Conservation (phyloP, 2,113 vertebrate species). For the Oryzias woworae region DNA sequence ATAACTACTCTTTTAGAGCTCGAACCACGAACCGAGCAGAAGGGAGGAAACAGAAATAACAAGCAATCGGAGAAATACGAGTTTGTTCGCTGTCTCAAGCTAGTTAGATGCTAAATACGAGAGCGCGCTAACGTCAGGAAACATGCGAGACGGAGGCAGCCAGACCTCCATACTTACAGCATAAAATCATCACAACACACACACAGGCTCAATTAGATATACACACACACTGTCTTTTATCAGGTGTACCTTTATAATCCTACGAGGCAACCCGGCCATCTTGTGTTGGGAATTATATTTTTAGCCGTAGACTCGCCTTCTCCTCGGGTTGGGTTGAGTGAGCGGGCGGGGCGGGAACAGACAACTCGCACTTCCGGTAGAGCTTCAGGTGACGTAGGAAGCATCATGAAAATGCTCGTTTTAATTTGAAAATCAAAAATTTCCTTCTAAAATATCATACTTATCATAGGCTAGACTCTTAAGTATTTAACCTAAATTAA, state of each 20-base stretch:
- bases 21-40: background rate
- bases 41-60: slow-evolving; percentile 45
- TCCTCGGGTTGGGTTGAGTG: slow-evolving; percentile 74
- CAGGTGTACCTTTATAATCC: slow-evolving; percentile 91
- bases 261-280: slow-evolving; percentile 94
- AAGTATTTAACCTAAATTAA: too few species aligned
- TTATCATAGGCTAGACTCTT: too few species aligned
- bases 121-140: slow-evolving; percentile 52
- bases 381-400: slow-evolving; percentile 41
- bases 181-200: background rate
- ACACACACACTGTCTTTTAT: accelerated
- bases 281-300: slow-evolving; percentile 84
- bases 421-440: too few species aligned
- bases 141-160: slow-evolving; percentile 5
- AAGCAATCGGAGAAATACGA: slow-evolving; percentile 43
- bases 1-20: background rate
- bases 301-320: slow-evolving; percentile 80
- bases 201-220: background rate
- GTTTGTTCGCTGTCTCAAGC: slow-evolving; percentile 45
- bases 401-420: too few species aligned
- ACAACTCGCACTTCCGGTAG: slow-evolving; percentile 59
- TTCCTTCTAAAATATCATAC: too few species aligned
- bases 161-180: background rate
- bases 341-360: slow-evolving; percentile 59
- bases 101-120: slow-evolving; percentile 36